Percentiles rank a stretch among this genome's conserved stretches.
Conservation (phyloP, 2,888 invertebrate species). For the Lathronympha strigana region DNA sequence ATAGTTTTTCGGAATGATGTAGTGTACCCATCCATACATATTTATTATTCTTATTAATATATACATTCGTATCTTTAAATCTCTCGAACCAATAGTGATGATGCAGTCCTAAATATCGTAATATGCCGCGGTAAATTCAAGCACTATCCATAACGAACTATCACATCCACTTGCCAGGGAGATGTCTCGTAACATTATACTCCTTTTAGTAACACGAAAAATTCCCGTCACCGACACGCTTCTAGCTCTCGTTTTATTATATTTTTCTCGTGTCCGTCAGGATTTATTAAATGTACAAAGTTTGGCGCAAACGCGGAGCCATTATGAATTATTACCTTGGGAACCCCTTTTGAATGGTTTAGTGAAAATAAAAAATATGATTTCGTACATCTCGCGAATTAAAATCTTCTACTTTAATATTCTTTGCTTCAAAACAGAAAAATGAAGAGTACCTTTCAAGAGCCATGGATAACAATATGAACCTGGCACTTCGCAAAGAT, state of each 20-base stretch:
- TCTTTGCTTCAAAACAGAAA: background rate
- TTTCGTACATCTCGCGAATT: background rate
- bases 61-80: no score
- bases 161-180: background rate
- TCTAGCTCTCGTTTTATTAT: slow-evolving; percentile 16
- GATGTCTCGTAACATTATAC: slow-evolving; percentile 19
- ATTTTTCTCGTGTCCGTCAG: slow-evolving; percentile 2
- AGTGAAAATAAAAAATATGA: background rate
- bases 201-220: slow-evolving; percentile 35
- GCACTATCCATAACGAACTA: no score
- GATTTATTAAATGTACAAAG: slow-evolving; percentile 8
- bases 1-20: no score
- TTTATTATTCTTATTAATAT: no score
- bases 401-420: background rate
- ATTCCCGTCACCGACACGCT: slow-evolving; percentile 3
- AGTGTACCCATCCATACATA: no score
- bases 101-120: background rate
- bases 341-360: background rate
- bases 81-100: no score
- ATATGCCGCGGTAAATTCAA: background rate
- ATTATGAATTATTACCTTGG: background rate
- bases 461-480: no score
- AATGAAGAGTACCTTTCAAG: no score
- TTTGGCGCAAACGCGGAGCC: background rate
- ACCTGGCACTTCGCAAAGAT: no score